These are phyloP conservation scores for Liasis olivaceus DNA, from an alignment of 2,797 vertebrate genomes.

Conservation along the genomic window DNA sequence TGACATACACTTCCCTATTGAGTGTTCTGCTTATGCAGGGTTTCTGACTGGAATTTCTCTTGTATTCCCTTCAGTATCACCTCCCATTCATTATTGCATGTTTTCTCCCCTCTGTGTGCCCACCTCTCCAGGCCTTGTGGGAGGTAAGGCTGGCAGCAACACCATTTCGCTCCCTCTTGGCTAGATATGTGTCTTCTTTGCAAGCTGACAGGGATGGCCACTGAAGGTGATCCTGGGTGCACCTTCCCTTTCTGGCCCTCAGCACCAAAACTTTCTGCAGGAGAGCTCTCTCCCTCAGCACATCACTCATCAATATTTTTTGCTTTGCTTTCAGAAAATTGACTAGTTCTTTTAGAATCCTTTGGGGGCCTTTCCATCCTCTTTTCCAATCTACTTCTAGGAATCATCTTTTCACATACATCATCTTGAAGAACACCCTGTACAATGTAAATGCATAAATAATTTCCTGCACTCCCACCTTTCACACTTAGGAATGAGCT, in stretches of 20 bases:
- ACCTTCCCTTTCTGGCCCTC: neutral
- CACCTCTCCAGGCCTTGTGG: neutral
- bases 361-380: neutral
- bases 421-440: neutral
- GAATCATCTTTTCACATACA: neutral
- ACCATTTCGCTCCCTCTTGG: neutral
- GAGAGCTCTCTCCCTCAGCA: neutral
- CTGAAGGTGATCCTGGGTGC: neutral
- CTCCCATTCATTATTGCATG: neutral
- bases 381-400: neutral
- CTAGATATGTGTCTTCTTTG: neutral
- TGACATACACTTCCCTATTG: neutral
- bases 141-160: neutral
- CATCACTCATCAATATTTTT: slow-evolving; percentile 4
- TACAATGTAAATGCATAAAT: neutral
- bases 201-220: neutral
- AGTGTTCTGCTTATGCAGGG: neutral
- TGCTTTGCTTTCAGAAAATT: slow-evolving; percentile 17
- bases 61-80: neutral
- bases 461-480: neutral
- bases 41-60: neutral
- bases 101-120: neutral
- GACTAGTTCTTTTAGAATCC: slow-evolving; percentile 1
- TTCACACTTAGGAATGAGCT: neutral
- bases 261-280: neutral